These are phyloP conservation scores for Hermatobates lingyangjiaoensis DNA, from an alignment of 1,140 invertebrate genomes.

Conservation along the genomic window DNA sequence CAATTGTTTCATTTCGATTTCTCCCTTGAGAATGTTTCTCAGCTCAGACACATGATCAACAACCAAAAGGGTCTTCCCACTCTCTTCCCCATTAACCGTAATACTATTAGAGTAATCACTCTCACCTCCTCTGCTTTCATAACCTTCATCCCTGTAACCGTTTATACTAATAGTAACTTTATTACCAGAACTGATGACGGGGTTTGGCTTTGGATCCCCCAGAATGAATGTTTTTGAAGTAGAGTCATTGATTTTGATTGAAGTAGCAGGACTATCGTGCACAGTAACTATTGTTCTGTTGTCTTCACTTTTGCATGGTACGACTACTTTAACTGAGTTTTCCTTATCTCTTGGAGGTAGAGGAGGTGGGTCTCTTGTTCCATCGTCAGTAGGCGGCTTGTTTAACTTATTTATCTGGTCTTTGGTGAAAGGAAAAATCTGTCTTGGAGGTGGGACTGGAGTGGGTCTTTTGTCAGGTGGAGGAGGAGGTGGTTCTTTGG, in stretches of 20 bases:
- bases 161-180: conserved; percentile 21
- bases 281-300: conserved; percentile 10
- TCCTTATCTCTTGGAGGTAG: conserved; percentile 2
- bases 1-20: conserved; percentile 13
- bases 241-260: not conserved
- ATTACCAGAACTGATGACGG: conserved; percentile 13
- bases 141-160: conserved; percentile 6
- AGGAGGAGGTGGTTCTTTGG: conserved; percentile 24
- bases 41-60: conserved; percentile 1
- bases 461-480: conserved; percentile 19
- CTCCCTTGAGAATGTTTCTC: conserved; percentile 8
- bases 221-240: too few species aligned
- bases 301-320: conserved; percentile 1
- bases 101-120: conserved; percentile 19
- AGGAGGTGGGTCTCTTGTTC: conserved; percentile 2
- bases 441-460: conserved; percentile 17
- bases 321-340: conserved; percentile 6
- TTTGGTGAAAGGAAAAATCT: conserved; percentile 18
- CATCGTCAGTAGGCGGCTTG: conserved; percentile 8
- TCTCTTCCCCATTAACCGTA: conserved; percentile 26
- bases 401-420: conserved; percentile 14
- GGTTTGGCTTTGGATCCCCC: not conserved
- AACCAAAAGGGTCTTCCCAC: conserved; percentile 19
- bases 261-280: not conserved
- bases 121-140: not conserved